A percentile compares a stretch with the other conserved stretches of the same genome.
Evolutionary conservation across 2,888 invertebrate species (phyloP).

Genomic region (Nephrotoma flavescens): DNA sequence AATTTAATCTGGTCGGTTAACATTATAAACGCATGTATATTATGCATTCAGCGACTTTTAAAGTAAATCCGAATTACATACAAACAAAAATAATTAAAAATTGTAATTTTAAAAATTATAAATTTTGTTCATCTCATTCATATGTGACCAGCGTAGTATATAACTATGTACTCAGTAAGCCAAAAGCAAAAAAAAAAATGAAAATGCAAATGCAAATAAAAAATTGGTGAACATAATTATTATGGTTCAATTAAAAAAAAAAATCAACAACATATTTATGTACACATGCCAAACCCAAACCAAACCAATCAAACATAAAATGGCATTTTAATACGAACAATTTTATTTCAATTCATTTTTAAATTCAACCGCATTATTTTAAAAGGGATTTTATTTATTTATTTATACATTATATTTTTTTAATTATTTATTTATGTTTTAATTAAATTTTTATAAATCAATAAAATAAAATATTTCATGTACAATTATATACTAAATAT

Average conservation of each 20-base stretch:
- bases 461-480: not conserved
- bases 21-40: no score
- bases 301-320: not conserved
- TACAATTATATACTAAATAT: not conserved
- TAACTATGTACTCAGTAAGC: no score
- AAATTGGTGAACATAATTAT: no score
- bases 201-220: no score
- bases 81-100: no score
- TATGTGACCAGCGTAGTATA: no score
- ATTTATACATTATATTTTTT: not conserved
- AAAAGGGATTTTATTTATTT: not conserved
- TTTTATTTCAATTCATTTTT: not conserved
- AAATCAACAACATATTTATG: not conserved
- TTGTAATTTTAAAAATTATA: no score
- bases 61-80: no score
- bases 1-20: no score
- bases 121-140: no score
- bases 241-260: not conserved
- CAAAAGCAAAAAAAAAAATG: no score
- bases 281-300: not conserved
- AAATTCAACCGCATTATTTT: not conserved
- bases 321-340: not conserved
- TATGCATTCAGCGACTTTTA: no score
- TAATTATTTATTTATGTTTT: not conserved
- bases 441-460: not conserved